These are phyloP conservation scores for Acleris holmiana DNA, from an alignment of 2,888 invertebrate genomes.

Conservation along the genomic window DNA sequence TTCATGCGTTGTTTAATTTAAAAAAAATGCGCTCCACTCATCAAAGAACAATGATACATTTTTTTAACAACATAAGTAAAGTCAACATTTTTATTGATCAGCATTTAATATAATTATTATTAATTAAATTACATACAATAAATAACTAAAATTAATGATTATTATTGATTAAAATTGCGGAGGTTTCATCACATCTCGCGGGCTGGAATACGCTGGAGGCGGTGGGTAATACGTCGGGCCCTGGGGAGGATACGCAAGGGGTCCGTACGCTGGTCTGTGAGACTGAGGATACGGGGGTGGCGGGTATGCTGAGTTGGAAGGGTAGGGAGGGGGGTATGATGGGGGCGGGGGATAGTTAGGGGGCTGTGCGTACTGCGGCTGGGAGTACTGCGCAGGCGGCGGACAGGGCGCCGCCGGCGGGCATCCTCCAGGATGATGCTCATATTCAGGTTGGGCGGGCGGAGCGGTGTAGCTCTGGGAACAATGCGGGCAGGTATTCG, in stretches of 20 bases:
- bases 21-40: neutral
- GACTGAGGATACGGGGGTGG: slow-evolving; percentile 22
- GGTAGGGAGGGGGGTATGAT: slow-evolving; percentile 20
- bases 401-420: slow-evolving; percentile 24
- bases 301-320: slow-evolving; percentile 27
- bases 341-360: slow-evolving; percentile 36
- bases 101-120: neutral
- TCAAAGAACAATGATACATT: neutral
- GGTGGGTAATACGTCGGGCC: slow-evolving; percentile 23
- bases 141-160: slow-evolving; percentile 2
- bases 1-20: neutral
- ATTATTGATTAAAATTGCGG: slow-evolving; percentile 16
- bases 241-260: slow-evolving; percentile 22
- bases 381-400: slow-evolving; percentile 38
- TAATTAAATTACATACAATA: neutral
- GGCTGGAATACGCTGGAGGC: slow-evolving; percentile 14
- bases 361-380: slow-evolving; percentile 40
- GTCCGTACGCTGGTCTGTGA: slow-evolving; percentile 15
- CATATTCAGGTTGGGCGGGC: slow-evolving; percentile 35
- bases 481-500: slow-evolving; percentile 16
- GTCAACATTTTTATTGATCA: no score
- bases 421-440: slow-evolving; percentile 17
- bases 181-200: slow-evolving; percentile 24
- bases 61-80: no score
- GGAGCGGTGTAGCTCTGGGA: slow-evolving; percentile 26